Evolutionary conservation across 2,797 vertebrate genomes (phyloP), one percentile per base, ranked within the genome.

Genomic region (Morus bassanus): DNA sequence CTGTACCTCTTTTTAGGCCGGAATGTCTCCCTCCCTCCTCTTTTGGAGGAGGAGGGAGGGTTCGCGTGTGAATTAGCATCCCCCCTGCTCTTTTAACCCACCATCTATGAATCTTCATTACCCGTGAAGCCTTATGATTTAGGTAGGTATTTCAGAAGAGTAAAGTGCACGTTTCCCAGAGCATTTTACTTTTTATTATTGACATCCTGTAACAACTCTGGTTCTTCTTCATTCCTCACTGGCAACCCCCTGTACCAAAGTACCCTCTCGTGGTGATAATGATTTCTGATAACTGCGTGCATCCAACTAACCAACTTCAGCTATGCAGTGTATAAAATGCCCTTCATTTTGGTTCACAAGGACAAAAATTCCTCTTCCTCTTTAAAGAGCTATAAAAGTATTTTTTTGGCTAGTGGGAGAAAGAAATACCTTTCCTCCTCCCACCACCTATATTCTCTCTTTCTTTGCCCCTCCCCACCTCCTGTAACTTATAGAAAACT

Each of bases 201-300:
- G 45, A 45, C 30, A 13, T 18, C 16, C 28, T 28, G 59, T 45
- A 80, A 24, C 33, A 4, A n/a, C 72, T n/a, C 45, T 82, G 57
- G 77, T 78, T n/a, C 89, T 72, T 83, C 53, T 13, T 11, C 50
- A 3, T 57, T 78, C 50, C 73, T 68, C 25, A 4, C 5, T 39
- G 75, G 73, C 73, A 93, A 59, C 89, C 81, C 63, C 56, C 88
- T 94, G 88, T 82, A 89, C 89, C 91, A 83, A 97, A 95, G 88
- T 96, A 96, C 94, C 95, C 89, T 88, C 96, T 95, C 67, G 87
- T 72, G 95, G 95, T 6, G 94, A 90, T 89, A 94, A 91, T 72
- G 48, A 60, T 89, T 93, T 92, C 56, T 92, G 82, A 85, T 73
- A 43, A 77, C 91, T 56, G 46, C 19, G 11, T 65, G 64, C 81